Evolutionary conservation across 2,797 vertebrate genomes (phyloP).

Genomic region (Rhyacichthys aspro): DNA sequence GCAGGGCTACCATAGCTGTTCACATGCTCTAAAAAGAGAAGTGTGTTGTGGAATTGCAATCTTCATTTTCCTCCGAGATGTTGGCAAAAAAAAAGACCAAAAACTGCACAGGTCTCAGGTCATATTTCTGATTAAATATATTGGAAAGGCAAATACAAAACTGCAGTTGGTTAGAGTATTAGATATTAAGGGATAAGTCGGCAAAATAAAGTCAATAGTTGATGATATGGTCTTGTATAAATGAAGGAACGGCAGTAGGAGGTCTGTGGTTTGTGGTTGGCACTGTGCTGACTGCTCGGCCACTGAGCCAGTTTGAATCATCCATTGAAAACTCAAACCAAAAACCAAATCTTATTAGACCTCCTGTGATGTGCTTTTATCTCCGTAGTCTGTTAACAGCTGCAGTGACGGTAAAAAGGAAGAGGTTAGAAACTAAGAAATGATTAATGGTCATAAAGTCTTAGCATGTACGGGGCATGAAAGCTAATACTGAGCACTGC

Average conservation of each 20-base stretch:
- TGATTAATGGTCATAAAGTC: conserved; percentile 48
- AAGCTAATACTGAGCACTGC: conserved; percentile 2
- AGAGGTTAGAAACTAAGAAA: conserved; percentile 34
- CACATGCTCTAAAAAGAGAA: too few species aligned
- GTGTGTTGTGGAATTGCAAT: too few species aligned
- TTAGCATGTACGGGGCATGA: conserved; percentile 6
- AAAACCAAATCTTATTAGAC: conserved; percentile 36
- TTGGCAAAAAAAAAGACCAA: too few species aligned
- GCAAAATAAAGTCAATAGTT: conserved; percentile 25
- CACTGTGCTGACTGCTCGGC: conserved; percentile 47
- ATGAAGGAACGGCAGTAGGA: conserved; percentile 34
- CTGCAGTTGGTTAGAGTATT: too few species aligned
- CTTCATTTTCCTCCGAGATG: too few species aligned
- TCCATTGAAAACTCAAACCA: conserved; percentile 40
- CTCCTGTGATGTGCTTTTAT: conserved; percentile 42
- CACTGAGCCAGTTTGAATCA: conserved; percentile 62
- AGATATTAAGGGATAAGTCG: too few species aligned
- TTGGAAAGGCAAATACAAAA: too few species aligned
- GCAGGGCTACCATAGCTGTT: too few species aligned
- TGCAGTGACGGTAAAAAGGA: conserved; percentile 35
- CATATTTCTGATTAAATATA: too few species aligned
- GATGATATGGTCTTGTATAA: conserved; percentile 33
- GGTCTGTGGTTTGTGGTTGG: conserved; percentile 53
- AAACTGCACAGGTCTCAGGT: too few species aligned
- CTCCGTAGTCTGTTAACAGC: conserved; percentile 23